Conservation (phyloP, 2,888 invertebrate genomes). For the Chironomus tentans region DNA sequence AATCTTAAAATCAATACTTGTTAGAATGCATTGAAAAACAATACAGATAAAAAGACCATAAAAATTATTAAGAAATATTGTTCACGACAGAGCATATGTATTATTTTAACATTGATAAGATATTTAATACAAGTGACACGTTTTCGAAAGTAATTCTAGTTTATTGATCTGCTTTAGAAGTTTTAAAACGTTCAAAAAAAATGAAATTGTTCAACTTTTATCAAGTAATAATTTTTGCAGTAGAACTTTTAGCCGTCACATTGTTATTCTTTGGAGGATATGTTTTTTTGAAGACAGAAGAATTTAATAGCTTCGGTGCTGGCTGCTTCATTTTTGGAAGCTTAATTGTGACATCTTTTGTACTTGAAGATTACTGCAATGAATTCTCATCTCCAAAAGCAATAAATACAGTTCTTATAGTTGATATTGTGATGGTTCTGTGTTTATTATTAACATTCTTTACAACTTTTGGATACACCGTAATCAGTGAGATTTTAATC, state of each 20-base stretch:
- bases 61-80: no score
- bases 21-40: no score
- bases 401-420: no score
- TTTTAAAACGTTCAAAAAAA: no score
- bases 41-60: no score
- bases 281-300: not conserved
- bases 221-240: not conserved
- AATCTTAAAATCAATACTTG: no score
- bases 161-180: no score
- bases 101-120: no score
- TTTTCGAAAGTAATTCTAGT: no score
- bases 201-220: not conserved
- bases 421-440: not conserved
- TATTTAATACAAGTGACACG: no score
- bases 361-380: not conserved
- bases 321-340: not conserved
- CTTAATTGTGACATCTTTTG: not conserved
- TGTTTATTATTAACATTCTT: not conserved
- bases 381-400: not conserved
- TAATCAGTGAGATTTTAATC: not conserved
- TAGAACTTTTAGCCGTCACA: not conserved
- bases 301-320: not conserved
- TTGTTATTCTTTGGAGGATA: not conserved
- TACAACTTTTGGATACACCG: not conserved
- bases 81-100: no score